Percentiles rank a stretch among this genome's conserved stretches.
Evolutionary conservation across 37 sponge, comb jelly and placozoan species (phyloP).

Genomic region (Halichondria panicea): DNA sequence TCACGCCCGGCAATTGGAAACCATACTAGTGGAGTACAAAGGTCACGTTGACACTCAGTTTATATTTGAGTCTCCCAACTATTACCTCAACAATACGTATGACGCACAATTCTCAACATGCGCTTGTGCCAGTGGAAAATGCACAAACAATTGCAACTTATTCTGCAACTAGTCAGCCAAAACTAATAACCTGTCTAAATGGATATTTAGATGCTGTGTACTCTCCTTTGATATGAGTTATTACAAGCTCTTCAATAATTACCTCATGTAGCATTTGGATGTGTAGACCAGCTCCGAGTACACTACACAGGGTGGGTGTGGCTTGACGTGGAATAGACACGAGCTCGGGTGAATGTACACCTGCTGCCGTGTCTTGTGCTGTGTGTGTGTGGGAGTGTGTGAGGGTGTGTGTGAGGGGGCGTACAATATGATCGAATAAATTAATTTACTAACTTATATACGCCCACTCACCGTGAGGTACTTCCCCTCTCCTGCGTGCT

Average conservation of each 20-base stretch:
- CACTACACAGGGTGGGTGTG: conserved; percentile 66
- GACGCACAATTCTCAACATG: not conserved
- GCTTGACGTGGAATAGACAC: conserved; percentile 71
- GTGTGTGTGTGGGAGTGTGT: not conserved
- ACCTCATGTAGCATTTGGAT: conserved; percentile 93
- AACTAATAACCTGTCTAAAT: too few species aligned
- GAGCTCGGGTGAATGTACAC: conserved; percentile 90
- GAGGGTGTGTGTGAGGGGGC: not conserved
- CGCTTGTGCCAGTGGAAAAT: not conserved
- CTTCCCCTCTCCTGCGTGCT: conserved; percentile 66
- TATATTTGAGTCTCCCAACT: not conserved
- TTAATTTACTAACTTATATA: not conserved
- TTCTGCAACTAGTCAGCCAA: too few species aligned
- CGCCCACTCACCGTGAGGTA: conserved; percentile 65
- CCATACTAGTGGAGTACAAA: not conserved
- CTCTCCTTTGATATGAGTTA: too few species aligned
- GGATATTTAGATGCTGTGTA: too few species aligned
- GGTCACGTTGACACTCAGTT: not conserved
- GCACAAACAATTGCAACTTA: not conserved
- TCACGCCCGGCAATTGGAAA: not conserved
- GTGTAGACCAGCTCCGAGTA: conserved; percentile 85
- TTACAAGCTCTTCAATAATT: too few species aligned
- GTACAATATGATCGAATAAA: not conserved
- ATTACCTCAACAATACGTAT: not conserved
- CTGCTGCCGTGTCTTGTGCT: conserved; percentile 66